Percentiles rank a stretch among this genome's conserved stretches.
Conservation (phyloP, 2,113 vertebrate species). For the Larimichthys polyactis region DNA sequence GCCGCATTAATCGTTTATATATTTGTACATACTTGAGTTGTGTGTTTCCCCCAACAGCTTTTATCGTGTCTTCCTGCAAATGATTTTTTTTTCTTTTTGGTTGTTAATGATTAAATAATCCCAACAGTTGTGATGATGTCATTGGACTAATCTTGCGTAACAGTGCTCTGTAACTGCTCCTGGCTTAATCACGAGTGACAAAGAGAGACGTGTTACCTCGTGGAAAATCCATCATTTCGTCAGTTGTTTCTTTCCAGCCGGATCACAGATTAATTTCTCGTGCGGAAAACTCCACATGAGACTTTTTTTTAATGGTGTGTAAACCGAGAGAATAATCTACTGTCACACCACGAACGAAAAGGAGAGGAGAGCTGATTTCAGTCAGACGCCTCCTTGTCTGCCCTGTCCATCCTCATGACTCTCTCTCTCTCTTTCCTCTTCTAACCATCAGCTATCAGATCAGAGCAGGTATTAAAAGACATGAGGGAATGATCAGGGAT, state of each 20-base stretch:
- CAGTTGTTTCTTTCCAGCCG: fast-evolving
- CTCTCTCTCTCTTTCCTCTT: too few species aligned
- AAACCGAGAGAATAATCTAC: neutral
- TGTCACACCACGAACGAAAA: neutral
- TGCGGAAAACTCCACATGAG: too few species aligned
- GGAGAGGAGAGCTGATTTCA: neutral
- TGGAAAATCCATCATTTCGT: neutral
- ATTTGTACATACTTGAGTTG: neutral
- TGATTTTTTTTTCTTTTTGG: too few species aligned
- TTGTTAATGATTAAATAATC: conserved; percentile 3
- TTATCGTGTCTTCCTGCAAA: neutral
- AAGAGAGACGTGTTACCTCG: neutral
- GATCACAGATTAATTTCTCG: neutral
- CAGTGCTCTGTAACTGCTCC: neutral
- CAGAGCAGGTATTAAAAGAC: conserved; percentile 25
- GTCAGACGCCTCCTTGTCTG: conserved; percentile 2
- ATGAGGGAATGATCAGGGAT: neutral
- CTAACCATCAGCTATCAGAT: conserved; percentile 1
- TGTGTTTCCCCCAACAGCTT: neutral
- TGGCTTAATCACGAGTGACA: neutral
- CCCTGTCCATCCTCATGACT: neutral
- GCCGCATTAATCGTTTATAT: neutral
- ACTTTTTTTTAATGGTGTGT: neutral
- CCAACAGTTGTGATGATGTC: neutral
- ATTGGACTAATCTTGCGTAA: neutral